These are phyloP conservation scores for Drosophila sp. DNA, from an alignment of 1,140 invertebrate species.

Conservation along the genomic window DNA sequence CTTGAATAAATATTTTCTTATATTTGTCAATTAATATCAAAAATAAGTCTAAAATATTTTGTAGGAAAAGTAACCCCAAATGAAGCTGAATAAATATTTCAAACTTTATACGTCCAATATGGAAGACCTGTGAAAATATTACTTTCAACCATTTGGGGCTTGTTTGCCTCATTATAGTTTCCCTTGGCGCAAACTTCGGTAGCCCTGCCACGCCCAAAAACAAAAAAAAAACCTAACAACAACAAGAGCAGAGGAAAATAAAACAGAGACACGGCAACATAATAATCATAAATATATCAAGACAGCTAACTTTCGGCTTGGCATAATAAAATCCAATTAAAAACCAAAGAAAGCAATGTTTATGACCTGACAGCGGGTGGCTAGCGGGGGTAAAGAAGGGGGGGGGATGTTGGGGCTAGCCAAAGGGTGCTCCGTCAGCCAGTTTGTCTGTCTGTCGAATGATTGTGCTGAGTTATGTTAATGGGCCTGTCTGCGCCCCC, in stretches of 20 bases:
- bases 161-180: background rate
- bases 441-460: slow-evolving; percentile 27
- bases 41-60: too few species aligned
- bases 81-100: too few species aligned
- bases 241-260: slow-evolving; percentile 21
- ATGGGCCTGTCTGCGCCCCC: slow-evolving; percentile 69
- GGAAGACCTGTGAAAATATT: background rate
- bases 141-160: background rate
- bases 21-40: too few species aligned
- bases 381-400: slow-evolving; percentile 8
- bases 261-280: slow-evolving; percentile 63
- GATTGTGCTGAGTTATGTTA: slow-evolving; percentile 71
- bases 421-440: slow-evolving; percentile 54
- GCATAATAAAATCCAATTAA: slow-evolving; percentile 81
- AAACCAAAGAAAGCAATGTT: slow-evolving; percentile 80
- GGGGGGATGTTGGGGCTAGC: background rate
- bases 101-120: too few species aligned
- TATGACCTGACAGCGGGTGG: slow-evolving; percentile 64
- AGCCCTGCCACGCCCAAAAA: slow-evolving; percentile 47
- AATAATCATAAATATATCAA: slow-evolving; percentile 80
- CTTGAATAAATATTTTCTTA: too few species aligned
- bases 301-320: slow-evolving; percentile 68
- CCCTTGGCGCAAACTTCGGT: slow-evolving; percentile 9
- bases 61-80: too few species aligned
- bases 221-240: slow-evolving; percentile 28